Percentiles rank a stretch among this genome's conserved stretches.
Conservation (phyloP, 1,140 invertebrate genomes). For the Ladona fulva region DNA sequence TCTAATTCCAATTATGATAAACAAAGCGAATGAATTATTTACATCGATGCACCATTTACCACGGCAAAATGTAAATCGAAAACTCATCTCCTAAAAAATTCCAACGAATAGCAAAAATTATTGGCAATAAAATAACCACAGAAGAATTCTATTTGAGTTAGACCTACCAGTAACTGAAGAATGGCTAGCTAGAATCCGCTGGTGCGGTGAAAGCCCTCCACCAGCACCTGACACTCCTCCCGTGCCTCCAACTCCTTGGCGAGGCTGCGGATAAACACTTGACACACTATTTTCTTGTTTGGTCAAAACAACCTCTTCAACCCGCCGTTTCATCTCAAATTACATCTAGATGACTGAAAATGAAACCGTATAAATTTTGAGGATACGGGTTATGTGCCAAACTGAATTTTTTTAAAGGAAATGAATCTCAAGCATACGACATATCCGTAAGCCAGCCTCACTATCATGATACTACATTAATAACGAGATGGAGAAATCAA, state of each 20-base stretch:
- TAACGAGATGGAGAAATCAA: neutral
- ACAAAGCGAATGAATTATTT: no score
- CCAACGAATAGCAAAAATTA: conserved; percentile 16
- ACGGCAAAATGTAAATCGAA: neutral
- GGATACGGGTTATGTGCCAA: neutral
- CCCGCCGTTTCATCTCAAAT: conserved; percentile 54
- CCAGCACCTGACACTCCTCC: conserved; percentile 32
- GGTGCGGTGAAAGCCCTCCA: conserved; percentile 34
- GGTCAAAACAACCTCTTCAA: conserved; percentile 42
- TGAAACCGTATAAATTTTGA: neutral
- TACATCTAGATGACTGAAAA: conserved; percentile 44
- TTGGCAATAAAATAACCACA: neutral
- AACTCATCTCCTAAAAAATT: neutral
- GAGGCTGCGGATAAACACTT: conserved; percentile 38
- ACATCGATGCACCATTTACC: no score
- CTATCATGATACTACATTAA: neutral
- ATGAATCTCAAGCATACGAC: neutral
- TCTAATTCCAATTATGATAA: no score
- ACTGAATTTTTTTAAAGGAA: neutral
- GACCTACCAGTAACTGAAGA: neutral
- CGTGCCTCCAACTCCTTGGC: conserved; percentile 28
- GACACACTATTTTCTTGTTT: conserved; percentile 40
- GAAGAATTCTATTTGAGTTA: neutral
- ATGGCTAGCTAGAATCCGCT: conserved; percentile 28
- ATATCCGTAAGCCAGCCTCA: neutral